A percentile compares a stretch with the other conserved stretches of the same genome.
These are phyloP conservation scores for Patella pellucida DNA, from an alignment of 2,888 invertebrate species.

Conservation along the genomic window DNA sequence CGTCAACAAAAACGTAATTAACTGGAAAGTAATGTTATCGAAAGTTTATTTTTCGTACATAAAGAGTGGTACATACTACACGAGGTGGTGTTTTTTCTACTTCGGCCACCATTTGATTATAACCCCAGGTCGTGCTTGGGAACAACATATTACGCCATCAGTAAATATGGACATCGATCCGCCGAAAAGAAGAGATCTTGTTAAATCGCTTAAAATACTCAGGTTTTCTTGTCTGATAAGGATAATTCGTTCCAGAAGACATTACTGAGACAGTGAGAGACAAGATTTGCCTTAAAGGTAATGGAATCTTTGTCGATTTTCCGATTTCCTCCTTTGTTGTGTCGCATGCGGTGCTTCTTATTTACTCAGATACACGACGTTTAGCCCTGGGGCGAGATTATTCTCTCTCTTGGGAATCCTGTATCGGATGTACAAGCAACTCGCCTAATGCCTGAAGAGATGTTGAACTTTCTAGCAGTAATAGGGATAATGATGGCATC, in stretches of 20 bases:
- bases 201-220: not conserved
- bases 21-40: too few relatives aligned
- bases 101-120: not conserved
- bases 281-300: constrained; percentile 7
- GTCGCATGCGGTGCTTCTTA: not conserved
- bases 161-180: not conserved
- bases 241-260: not conserved
- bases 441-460: not conserved
- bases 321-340: not conserved
- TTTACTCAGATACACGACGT: not conserved
- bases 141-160: not conserved
- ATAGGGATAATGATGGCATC: constrained; percentile 5
- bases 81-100: not conserved
- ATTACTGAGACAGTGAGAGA: not conserved
- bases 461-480: not conserved
- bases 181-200: not conserved
- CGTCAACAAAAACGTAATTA: too few relatives aligned
- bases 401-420: not conserved
- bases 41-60: too few relatives aligned
- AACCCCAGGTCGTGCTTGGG: not conserved
- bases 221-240: constrained; percentile 7
- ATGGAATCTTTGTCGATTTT: constrained; percentile 9
- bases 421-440: not conserved
- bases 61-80: too few relatives aligned
- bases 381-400: not conserved